Evolutionary conservation across 2,113 vertebrate genomes (phyloP), one percentile per base, ranked within the genome.

Genomic region (Entelurus aequoreus): DNA sequence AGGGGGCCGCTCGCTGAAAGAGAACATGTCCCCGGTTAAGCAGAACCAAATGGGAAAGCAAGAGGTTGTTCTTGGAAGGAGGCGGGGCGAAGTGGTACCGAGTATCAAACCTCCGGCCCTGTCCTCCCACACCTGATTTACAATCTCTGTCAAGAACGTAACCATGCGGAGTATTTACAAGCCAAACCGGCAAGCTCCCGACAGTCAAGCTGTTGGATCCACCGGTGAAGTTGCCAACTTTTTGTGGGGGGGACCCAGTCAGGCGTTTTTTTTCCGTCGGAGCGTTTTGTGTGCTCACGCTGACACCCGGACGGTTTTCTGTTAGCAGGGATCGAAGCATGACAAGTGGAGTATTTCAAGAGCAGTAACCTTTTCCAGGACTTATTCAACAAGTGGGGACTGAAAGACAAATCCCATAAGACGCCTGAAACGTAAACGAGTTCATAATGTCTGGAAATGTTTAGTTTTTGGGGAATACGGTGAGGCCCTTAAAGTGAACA

Each of bases 1-100:
- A 78, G 28, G 72, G 56, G 44, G 75, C 14, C 54, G 51, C 78
- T 78, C 81, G 64, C 68, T 67, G 60, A 71, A 76, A 75, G 68
- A 65, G 60, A 73, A 75, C 54, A 71, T 68, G 65, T 70, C 42
- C 28, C 75, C 65, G 48, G 65, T 83, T 76, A 52, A 69, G 58
- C 74, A 60, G 69, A 71, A 69, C 37, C 57, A 54, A 74, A 73
- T 71, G 56, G 48, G 71, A 69, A 77, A 48, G 68, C 4, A 46
- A 54, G 52, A 70, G 67, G 65, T 56, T 66, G 48, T 65, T 71
- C 59, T 71, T 78, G 8, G 10, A 68, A 68, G 49, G 61, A 67
- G 42, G 42, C 40, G 8, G 16, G n/a, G 55, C 5, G 12, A n/a
- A 44, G 44, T 42, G 40, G 55, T 19, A 21, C 55, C 62, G 62